These are phyloP conservation scores for Drosophila kurseongensis DNA, from an alignment of 1,140 invertebrate genomes.

Conservation along the genomic window DNA sequence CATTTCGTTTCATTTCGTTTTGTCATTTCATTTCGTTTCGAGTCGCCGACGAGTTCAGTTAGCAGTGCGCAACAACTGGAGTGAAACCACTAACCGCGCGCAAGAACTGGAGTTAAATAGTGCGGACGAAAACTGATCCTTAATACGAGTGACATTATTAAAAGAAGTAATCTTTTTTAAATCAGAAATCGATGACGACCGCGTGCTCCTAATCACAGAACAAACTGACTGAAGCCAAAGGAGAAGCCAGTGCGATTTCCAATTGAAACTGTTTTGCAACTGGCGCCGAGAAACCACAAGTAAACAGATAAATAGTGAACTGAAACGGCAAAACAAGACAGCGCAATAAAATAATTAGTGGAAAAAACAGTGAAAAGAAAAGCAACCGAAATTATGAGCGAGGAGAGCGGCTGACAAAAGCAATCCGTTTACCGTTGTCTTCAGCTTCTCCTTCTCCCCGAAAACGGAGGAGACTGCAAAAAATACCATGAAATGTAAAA, in stretches of 20 bases:
- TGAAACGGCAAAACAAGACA: neutral
- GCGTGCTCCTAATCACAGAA: no score
- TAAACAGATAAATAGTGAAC: slow-evolving; percentile 27
- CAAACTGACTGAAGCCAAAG: slow-evolving; percentile 1
- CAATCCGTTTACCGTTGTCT: slow-evolving; percentile 44
- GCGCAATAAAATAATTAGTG: slow-evolving; percentile 3
- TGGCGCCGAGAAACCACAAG: slow-evolving; percentile 23
- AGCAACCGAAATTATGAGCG: slow-evolving; percentile 19
- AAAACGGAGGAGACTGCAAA: slow-evolving; percentile 50
- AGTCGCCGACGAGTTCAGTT: no score
- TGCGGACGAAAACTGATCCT: no score
- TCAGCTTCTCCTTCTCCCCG: slow-evolving; percentile 27
- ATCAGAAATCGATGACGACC: no score
- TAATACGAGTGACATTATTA: no score
- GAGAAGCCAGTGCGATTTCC: slow-evolving; percentile 8
- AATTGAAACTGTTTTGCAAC: slow-evolving; percentile 6
- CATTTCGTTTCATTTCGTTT: neutral
- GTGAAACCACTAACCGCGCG: no score
- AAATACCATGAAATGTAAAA: slow-evolving; percentile 84
- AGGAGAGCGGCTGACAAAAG: slow-evolving; percentile 24
- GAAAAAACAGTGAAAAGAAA: slow-evolving; percentile 10
- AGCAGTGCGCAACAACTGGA: no score
- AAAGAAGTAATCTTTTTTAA: no score
- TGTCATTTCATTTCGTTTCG: neutral
- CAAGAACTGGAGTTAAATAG: no score